These are phyloP conservation scores for Pomatostomus ruficeps DNA, from an alignment of 2,113 vertebrate genomes.

Conservation along the genomic window DNA sequence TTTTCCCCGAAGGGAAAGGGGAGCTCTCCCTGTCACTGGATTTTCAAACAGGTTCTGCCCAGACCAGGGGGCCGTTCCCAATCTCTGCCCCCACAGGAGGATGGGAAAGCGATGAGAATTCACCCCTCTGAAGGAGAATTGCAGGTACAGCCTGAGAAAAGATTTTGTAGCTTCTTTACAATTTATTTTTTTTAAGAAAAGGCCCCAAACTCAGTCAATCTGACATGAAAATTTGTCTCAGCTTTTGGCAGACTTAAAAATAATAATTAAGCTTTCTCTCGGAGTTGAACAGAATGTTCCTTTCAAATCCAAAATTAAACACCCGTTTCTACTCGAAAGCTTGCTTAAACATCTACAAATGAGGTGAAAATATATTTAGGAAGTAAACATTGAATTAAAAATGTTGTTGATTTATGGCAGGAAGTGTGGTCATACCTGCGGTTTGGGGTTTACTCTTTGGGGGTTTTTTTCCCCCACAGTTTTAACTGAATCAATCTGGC, in stretches of 20 bases:
- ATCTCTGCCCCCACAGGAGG: neutral
- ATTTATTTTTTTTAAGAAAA: neutral
- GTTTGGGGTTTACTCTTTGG: neutral
- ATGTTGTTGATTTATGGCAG: neutral
- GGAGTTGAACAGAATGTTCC: neutral
- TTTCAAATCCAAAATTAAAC: neutral
- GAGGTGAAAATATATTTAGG: neutral
- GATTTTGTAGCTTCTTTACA: neutral
- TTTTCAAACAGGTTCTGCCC: neutral
- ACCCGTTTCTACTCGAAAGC: neutral
- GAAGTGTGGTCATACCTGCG: neutral
- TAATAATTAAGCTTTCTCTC: slow-evolving; percentile 15
- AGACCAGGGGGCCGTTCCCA: neutral
- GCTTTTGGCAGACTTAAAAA: slow-evolving; percentile 11
- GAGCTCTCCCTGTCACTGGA: neutral
- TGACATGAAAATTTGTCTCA: neutral
- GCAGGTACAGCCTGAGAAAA: neutral
- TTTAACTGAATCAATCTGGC: neutral
- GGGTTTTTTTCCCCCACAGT: neutral
- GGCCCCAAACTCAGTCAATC: neutral
- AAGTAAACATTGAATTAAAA: neutral
- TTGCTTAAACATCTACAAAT: neutral
- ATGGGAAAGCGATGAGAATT: neutral
- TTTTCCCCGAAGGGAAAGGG: neutral
- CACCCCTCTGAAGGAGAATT: neutral